Evolutionary conservation across 1,140 invertebrate genomes (phyloP).

Genomic region (Lasioglossum albipes): DNA sequence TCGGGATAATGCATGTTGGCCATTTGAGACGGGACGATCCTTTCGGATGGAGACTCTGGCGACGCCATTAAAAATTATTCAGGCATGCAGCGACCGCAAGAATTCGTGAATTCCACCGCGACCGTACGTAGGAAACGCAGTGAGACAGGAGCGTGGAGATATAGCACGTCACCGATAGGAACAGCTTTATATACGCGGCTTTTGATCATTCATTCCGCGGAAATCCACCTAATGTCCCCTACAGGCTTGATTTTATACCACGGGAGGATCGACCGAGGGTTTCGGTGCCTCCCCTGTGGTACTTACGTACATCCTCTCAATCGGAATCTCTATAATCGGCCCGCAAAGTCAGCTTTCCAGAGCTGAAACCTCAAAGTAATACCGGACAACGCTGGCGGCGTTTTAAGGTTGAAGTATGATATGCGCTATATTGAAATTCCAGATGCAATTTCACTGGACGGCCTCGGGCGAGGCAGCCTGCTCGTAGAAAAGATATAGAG

Average conservation of each 20-base stretch:
- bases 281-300: slow-evolving; percentile 2
- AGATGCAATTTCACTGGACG: slow-evolving; percentile 57
- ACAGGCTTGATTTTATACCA: slow-evolving; percentile 13
- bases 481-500: slow-evolving; percentile 27
- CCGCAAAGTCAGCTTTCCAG: slow-evolving; percentile 49
- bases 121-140: not conserved
- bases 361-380: slow-evolving; percentile 61
- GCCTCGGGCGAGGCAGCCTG: slow-evolving; percentile 30
- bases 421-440: slow-evolving; percentile 67
- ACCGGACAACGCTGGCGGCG: slow-evolving; percentile 53
- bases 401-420: slow-evolving; percentile 62
- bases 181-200: slow-evolving; percentile 37
- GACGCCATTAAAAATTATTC: slow-evolving; percentile 1
- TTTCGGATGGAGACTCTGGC: not conserved
- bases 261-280: slow-evolving; percentile 24
- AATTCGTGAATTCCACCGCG: not conserved
- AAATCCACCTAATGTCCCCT: slow-evolving; percentile 50
- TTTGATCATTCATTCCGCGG: slow-evolving; percentile 60
- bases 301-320: slow-evolving; percentile 37
- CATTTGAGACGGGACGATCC: not conserved
- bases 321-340: slow-evolving; percentile 60
- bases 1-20: not conserved
- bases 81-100: no score
- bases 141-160: not conserved
- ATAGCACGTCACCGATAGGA: slow-evolving; percentile 4